Evolutionary conservation across 2,888 invertebrate genomes (phyloP).

Genomic region (Parnassius mnemosyne): DNA sequence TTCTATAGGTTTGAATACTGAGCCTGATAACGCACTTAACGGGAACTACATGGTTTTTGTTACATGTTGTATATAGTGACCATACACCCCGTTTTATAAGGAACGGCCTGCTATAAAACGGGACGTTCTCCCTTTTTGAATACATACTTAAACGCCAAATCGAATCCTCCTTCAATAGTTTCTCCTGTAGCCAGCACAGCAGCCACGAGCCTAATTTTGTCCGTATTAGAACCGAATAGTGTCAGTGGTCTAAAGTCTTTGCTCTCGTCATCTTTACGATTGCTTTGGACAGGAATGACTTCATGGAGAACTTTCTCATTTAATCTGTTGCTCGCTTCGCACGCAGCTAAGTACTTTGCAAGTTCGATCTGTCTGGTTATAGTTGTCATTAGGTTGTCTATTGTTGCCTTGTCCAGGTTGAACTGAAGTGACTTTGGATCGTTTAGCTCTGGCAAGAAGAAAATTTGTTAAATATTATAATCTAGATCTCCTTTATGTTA

Average conservation of each 20-base stretch:
- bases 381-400: conserved; percentile 88
- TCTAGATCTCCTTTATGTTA: too few species aligned
- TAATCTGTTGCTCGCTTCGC: conserved; percentile 79
- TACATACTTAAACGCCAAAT: conserved; percentile 84
- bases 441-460: conserved; percentile 55
- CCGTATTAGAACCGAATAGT: conserved; percentile 84
- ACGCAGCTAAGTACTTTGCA: conserved; percentile 84
- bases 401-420: conserved; percentile 85
- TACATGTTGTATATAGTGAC: too few species aligned
- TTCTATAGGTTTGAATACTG: too few species aligned
- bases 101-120: too few species aligned
- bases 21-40: too few species aligned
- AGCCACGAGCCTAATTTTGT: conserved; percentile 85
- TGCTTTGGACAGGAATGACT: conserved; percentile 54
- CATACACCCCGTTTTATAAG: too few species aligned
- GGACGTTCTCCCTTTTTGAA: neutral
- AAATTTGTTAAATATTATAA: neutral
- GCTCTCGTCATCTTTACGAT: conserved; percentile 34
- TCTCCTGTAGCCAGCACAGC: conserved; percentile 84
- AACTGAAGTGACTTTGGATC: conserved; percentile 82
- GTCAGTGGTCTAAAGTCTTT: conserved; percentile 80
- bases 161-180: conserved; percentile 86
- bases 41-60: too few species aligned
- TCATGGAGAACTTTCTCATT: conserved; percentile 60
- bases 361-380: conserved; percentile 91